Percentiles rank a stretch among this genome's conserved stretches.
Evolutionary conservation across 2,888 invertebrate species (phyloP).

Genomic region (Lasioglossum villosulum): DNA sequence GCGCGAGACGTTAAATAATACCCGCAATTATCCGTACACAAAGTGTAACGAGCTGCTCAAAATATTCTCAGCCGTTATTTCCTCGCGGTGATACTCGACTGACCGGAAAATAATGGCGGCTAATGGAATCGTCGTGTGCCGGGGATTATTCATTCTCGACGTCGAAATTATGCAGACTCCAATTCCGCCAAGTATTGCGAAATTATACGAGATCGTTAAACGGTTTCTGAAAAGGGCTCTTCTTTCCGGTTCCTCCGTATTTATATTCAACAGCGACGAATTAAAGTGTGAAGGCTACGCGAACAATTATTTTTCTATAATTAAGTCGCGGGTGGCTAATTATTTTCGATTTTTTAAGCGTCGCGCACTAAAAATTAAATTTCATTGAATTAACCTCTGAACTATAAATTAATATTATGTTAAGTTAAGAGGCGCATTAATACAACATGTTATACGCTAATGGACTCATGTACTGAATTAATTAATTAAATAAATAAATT

Average conservation of each 20-base stretch:
- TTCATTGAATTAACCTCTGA: no score
- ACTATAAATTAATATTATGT: no score
- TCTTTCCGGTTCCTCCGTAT: background rate
- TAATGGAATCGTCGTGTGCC: conserved; percentile 7
- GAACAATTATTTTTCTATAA: no score
- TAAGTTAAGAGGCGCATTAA: no score
- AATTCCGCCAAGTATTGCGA: no score
- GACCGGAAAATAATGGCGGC: background rate
- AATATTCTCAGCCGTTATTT: background rate
- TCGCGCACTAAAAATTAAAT: no score
- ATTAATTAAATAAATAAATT: no score
- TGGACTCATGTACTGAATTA: no score
- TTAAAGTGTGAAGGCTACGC: no score
- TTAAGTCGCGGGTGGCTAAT: no score
- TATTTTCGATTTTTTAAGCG: no score
- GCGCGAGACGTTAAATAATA: conserved; percentile 44
- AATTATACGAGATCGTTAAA: background rate
- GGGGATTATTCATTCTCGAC: background rate
- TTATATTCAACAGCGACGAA: background rate
- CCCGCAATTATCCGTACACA: conserved; percentile 40
- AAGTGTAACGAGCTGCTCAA: conserved; percentile 34
- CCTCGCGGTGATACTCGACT: conserved; percentile 14
- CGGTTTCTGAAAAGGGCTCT: background rate
- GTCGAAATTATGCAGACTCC: background rate
- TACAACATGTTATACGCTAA: no score